Evolutionary conservation across 1,140 invertebrate species (phyloP).

Genomic region (Araneus ventricosus): DNA sequence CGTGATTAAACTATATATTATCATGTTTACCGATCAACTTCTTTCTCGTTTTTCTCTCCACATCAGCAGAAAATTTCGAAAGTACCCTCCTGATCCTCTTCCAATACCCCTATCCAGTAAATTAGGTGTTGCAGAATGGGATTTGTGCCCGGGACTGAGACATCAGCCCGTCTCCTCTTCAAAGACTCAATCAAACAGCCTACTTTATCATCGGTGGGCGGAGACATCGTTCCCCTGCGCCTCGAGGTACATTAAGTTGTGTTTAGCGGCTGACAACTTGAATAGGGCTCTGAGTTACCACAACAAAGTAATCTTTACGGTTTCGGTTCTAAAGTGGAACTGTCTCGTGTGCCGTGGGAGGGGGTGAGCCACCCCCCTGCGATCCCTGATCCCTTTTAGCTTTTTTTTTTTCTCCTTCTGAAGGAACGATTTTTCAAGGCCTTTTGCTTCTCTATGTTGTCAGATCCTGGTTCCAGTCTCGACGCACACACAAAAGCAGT

Average conservation of each 20-base stretch:
- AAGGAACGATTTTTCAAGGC: constrained; percentile 12
- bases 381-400: background rate
- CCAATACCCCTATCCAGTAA: background rate
- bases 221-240: background rate
- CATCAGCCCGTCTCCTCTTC: constrained; percentile 14
- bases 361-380: background rate
- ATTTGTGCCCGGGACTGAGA: background rate
- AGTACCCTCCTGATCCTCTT: background rate
- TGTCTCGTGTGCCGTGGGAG: background rate
- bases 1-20: no score
- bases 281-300: constrained; percentile 32
- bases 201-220: constrained; percentile 27
- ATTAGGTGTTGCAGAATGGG: background rate
- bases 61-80: background rate
- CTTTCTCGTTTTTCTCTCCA: background rate
- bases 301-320: constrained; percentile 50
- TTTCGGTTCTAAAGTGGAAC: background rate
- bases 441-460: background rate
- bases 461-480: background rate
- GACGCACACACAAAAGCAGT: background rate
- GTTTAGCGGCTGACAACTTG: constrained; percentile 39
- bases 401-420: background rate
- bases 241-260: constrained; percentile 17
- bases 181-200: constrained; percentile 26
- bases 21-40: background rate